Conservation (phyloP, 2,888 invertebrate species). For the Phrixothrix hirtus region DNA sequence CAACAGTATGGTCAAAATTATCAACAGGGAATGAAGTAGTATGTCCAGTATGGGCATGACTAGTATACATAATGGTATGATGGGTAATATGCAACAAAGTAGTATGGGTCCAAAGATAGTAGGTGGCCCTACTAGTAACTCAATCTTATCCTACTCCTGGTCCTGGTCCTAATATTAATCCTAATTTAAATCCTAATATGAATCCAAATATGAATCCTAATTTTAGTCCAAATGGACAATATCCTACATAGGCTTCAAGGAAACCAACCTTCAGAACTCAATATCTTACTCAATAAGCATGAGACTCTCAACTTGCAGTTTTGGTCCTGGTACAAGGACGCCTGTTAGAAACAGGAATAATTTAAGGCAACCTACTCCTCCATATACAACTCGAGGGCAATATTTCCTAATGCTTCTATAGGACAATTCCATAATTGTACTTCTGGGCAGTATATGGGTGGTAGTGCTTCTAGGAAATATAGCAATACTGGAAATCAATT, state of each 20-base stretch:
- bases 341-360: constrained; percentile 38
- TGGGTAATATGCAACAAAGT: constrained; percentile 67
- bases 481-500: constrained; percentile 61
- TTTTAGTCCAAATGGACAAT: constrained; percentile 58
- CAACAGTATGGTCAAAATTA: constrained; percentile 53
- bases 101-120: constrained; percentile 67
- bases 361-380: constrained; percentile 71
- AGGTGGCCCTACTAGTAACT: constrained; percentile 59
- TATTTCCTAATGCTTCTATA: constrained; percentile 62
- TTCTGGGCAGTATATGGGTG: constrained; percentile 55
- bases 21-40: constrained; percentile 50
- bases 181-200: constrained; percentile 52
- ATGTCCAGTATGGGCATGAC: too few species aligned
- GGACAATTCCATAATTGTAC: constrained; percentile 48
- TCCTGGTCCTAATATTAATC: constrained; percentile 53
- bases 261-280: constrained; percentile 65
- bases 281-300: constrained; percentile 68
- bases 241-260: constrained; percentile 53
- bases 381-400: constrained; percentile 66
- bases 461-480: constrained; percentile 57
- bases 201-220: constrained; percentile 50
- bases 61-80: too few species aligned
- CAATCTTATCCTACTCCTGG: constrained; percentile 61
- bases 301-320: constrained; percentile 64
- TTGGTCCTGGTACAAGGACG: constrained; percentile 60